Percentiles rank a stretch among this genome's conserved stretches.
phyloP scores from a whole-genome alignment of 2,888 invertebrate genomes.

The Brachypalpus laphriformis region DNA sequence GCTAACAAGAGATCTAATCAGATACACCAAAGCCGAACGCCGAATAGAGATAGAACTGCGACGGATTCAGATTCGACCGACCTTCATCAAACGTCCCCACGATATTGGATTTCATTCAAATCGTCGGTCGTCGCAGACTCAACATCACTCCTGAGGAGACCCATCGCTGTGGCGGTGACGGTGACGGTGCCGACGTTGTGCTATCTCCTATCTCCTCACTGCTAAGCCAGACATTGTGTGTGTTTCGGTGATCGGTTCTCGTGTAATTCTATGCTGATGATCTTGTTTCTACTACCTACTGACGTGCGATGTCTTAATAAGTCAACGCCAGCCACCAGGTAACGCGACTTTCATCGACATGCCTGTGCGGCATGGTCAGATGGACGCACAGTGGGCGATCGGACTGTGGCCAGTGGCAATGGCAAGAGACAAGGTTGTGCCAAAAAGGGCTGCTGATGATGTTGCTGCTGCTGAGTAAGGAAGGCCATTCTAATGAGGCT shows the following conservation, averaged over 20 bases:
- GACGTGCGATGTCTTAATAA: conserved; percentile 74
- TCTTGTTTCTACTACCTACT: conserved; percentile 73
- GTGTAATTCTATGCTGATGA: conserved; percentile 74
- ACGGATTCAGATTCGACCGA: conserved; percentile 43
- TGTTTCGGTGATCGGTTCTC: conserved; percentile 67
- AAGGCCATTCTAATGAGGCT: conserved; percentile 69
- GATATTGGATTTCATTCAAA: conserved; percentile 72
- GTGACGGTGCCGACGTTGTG: neutral
- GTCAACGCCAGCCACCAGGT: conserved; percentile 65
- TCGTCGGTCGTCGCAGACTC: conserved; percentile 40
- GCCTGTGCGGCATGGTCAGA: conserved; percentile 56
- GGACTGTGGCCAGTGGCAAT: conserved; percentile 32
- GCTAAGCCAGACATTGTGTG: conserved; percentile 23
- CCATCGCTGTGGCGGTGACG: conserved; percentile 3
- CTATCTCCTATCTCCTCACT: conserved; percentile 32
- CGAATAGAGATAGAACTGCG: conserved; percentile 54
- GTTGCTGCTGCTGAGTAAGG: conserved; percentile 8
- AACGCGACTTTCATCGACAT: conserved; percentile 55
- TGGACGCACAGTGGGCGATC: conserved; percentile 50
- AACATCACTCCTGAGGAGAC: conserved; percentile 21
- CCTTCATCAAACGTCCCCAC: conserved; percentile 72
- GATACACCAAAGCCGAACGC: conserved; percentile 52
- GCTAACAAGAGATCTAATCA: conserved; percentile 67
- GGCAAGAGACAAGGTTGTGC: conserved; percentile 39
- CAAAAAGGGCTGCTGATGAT: conserved; percentile 32